Base-by-base conservation (phyloP, 1,140 invertebrate species). In the Drosophila baimaii region DNA sequence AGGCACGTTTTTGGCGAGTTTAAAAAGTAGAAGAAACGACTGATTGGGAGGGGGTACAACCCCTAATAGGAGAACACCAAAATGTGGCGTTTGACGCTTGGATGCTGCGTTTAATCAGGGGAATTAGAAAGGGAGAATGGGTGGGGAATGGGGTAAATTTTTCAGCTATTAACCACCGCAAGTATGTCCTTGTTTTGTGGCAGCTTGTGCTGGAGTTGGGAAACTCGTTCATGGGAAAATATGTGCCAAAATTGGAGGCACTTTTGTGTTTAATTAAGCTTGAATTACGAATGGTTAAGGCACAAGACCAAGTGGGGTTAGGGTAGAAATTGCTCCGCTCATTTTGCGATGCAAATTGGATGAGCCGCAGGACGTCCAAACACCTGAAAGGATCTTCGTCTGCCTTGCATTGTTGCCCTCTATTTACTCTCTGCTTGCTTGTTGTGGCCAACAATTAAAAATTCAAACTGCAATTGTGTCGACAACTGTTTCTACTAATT, bases 391-490 rank as follows among this genome's bases (percentile, higher is more conserved):
- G 47, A 51, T 63, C 31, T 52, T 43, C 35, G 23, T n/a, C 5
- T 35, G 7, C 10, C 19, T 29, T 41, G 56, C 31, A 62, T 31
- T 65, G 29, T 13, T 43, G 44, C 39, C 21, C 37, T 21, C 47
- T 68, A 33, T 68, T 52, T 51, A 35, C 33, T 51, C 35, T 37
- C 70, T 3, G 43, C 21, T 52, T 51, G 54, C 75, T 76, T 76
- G 73, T 56, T 68, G 73, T 76, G 72, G 72, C 37, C 51, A 57
- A 21, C 72, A 76, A 76, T 76, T 76, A 68, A 76, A 76, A 76
- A 76, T 76, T 68, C 49, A 76, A 77, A 68, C 39, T 54, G 15
- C 27, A 49, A 37, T 70, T 49, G 68, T 71, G 51, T 39, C 41
- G 65, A 33, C 33, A 21, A 23, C 21, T 37, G 31, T 13, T 23